Conservation (phyloP, 2,888 invertebrate genomes). For the Malthinus seriepunctatus region DNA sequence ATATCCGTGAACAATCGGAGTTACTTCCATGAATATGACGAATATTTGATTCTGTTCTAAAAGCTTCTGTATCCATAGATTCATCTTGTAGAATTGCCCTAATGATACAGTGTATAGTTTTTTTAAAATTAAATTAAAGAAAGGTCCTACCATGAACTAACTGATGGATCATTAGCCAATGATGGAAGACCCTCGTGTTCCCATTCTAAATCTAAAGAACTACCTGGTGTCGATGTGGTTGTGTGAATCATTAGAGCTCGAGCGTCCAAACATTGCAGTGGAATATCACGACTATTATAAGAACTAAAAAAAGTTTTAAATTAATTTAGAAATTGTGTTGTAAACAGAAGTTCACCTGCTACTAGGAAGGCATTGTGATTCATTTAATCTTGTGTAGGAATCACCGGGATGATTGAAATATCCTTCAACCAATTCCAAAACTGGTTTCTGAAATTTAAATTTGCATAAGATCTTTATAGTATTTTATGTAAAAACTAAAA, state of each 20-base stretch:
- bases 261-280: conserved; percentile 64
- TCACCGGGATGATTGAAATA: conserved; percentile 48
- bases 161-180: conserved; percentile 48
- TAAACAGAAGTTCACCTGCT: conserved; percentile 42
- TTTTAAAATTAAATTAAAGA: background rate
- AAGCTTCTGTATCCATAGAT: conserved; percentile 17
- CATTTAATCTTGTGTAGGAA: conserved; percentile 51
- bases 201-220: conserved; percentile 72
- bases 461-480: background rate
- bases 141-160: conserved; percentile 48
- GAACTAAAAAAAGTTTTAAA: conserved; percentile 34
- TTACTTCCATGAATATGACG: conserved; percentile 46
- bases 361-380: conserved; percentile 49
- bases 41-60: conserved; percentile 42
- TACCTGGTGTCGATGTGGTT: conserved; percentile 62
- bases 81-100: conserved; percentile 38
- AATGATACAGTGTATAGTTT: background rate
- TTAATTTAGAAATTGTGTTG: too few relatives aligned
- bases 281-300: conserved; percentile 57
- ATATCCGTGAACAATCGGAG: conserved; percentile 63
- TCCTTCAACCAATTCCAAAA: conserved; percentile 51
- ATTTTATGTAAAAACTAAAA: background rate
- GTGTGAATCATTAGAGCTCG: conserved; percentile 54
- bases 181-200: conserved; percentile 64
- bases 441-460: conserved; percentile 45